These are phyloP conservation scores for Ariolimax columbianus DNA, from an alignment of 2,888 invertebrate species.

Conservation along the genomic window DNA sequence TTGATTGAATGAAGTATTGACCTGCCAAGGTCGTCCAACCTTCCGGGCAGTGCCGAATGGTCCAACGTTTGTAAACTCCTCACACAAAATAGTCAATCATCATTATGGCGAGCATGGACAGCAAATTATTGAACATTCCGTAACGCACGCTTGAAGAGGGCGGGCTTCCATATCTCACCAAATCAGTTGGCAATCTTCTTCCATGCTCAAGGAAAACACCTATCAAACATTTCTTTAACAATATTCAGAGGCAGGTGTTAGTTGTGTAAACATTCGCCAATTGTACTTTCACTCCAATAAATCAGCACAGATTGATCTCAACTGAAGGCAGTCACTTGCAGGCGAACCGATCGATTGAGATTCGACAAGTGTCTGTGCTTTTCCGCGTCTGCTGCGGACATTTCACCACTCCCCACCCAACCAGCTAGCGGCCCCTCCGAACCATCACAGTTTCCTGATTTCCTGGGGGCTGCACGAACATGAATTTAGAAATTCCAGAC, in stretches of 20 bases:
- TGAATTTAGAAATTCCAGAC: conserved; percentile 77
- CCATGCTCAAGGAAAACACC: too few relatives aligned
- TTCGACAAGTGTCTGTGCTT: conserved; percentile 21
- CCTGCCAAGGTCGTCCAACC: too few relatives aligned
- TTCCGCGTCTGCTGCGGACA: not conserved
- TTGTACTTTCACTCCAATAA: not conserved
- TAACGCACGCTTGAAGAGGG: too few relatives aligned
- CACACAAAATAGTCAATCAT: too few relatives aligned
- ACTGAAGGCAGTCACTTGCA: conserved; percentile 34
- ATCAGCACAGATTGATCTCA: conserved; percentile 37
- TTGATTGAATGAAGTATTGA: not conserved
- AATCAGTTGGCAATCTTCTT: too few relatives aligned
- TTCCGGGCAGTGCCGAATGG: too few relatives aligned
- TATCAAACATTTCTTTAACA: too few relatives aligned
- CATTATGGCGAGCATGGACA: too few relatives aligned
- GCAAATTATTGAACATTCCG: too few relatives aligned
- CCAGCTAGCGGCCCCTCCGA: not conserved
- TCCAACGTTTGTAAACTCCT: too few relatives aligned
- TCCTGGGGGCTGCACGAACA: conserved; percentile 38
- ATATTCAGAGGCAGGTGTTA: not conserved
- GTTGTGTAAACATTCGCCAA: not conserved
- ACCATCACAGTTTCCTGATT: not conserved
- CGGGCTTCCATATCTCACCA: too few relatives aligned
- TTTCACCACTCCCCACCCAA: conserved; percentile 7
- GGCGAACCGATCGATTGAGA: conserved; percentile 30